Base-by-base conservation (phyloP, 1,140 invertebrate genomes). In the Euwallacea similis region DNA sequence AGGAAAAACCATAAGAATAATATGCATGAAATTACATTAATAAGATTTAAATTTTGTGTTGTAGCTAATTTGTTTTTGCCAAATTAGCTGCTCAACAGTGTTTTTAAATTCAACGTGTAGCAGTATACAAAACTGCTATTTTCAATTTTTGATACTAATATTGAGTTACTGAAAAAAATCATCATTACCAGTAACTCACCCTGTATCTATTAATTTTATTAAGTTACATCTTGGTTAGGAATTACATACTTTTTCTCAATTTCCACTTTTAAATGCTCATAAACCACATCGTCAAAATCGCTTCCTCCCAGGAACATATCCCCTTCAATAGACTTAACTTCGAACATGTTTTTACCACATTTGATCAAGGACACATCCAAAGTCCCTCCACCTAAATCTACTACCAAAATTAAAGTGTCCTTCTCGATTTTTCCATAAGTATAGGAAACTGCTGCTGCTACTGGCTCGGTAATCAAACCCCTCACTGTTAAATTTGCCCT, bases 301-400 rank as follows among this genome's bases (percentile, higher is more conserved):
- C 91, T 89, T 16, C 89, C 89, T 69, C 89, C 90, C 70, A 91
- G 81, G 76, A 91, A 88, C 10, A 72, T 78, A 63, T 80, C 72
- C 83, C 84, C 79, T 80, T 93, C 94, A 4, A 93, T 95, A 0
- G 93, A 88, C 16, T 85, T 44, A 13, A 78, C 92, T 83, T 86
- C 6, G 92, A 76, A 66, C 0, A 90, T 88, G 54, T 90, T 89
- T 75, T 91, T 88, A 77, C 90, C 89, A 76, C 91, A 91, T 42
- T 89, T 90, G 7, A 93, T 83, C 6, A 92, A 80, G 9, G 90
- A 91, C 0, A 93, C 90, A 83, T 92, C 90, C 79, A 93, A 92
- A 70, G 91, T 92, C 73, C 91, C 91, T 80, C 90, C 90, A 60
- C 89, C 89, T 56, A 90, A 78, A 80, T 91, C 89, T 76, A 88